Conservation (phyloP, 2,888 invertebrate genomes). For the Gymnocheta viridis region DNA sequence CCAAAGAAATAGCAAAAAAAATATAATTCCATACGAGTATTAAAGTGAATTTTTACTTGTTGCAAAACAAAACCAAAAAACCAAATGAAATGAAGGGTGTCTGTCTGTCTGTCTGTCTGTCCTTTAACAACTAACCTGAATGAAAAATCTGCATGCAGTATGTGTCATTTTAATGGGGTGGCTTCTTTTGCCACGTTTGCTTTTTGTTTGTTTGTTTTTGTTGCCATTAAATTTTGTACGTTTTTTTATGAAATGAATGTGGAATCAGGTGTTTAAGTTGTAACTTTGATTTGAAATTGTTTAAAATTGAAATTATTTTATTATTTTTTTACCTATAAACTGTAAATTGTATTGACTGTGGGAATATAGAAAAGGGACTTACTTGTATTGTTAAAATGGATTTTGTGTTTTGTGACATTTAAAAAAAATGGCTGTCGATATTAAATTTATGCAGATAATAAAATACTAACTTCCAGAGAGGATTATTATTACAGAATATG, state of each 20-base stretch:
- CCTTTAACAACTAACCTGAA: slow-evolving; percentile 27
- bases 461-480: not conserved
- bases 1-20: slow-evolving; percentile 17
- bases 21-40: slow-evolving; percentile 31
- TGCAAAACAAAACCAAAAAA: slow-evolving; percentile 58
- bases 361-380: slow-evolving; percentile 9
- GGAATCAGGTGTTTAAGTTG: slow-evolving; percentile 72
- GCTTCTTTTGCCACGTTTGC: slow-evolving; percentile 40
- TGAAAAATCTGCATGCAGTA: slow-evolving; percentile 44
- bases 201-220: slow-evolving; percentile 16
- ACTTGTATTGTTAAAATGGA: not conserved
- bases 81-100: slow-evolving; percentile 20
- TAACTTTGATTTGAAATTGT: slow-evolving; percentile 71
- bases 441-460: not conserved
- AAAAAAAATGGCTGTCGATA: not conserved
- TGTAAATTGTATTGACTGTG: not conserved
- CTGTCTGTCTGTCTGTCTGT: no score
- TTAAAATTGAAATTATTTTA: slow-evolving; percentile 71
- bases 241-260: slow-evolving; percentile 40
- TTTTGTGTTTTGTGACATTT: slow-evolving; percentile 1
- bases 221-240: slow-evolving; percentile 43
- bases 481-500: not conserved
- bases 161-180: slow-evolving; percentile 61
- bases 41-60: slow-evolving; percentile 61
- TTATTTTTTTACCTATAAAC: slow-evolving; percentile 49